Evolutionary conservation across 1,140 invertebrate genomes (phyloP), one percentile per base, ranked within the genome.

Genomic region (Brachionus asplanchnoidis): DNA sequence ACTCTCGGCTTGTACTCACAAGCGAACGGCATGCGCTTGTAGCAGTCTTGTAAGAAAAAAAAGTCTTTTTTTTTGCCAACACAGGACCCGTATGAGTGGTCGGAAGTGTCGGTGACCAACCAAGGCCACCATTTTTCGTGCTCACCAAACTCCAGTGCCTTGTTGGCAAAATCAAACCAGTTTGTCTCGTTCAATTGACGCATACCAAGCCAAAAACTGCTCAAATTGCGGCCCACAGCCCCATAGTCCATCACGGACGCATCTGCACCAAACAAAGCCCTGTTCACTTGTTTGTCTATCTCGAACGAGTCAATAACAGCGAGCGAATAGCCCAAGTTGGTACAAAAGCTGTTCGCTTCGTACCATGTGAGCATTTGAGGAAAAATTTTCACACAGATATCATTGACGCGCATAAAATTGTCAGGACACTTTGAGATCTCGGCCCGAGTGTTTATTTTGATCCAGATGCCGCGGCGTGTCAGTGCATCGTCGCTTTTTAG

Each of bases 101-200:
- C 1, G 3, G 42, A 26, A 23, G 8, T 77, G 23, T 77, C 73
- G 4, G 46, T 26, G 1, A 77, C 44, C 9, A 77, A 17, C 73
- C 73, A 77, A 50, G 73, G 73, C 73, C 73, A 77, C 73, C 73
- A 77, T 77, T 50, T 50, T 77, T 77, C 73, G 26, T 77, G 8
- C 7, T 11, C 3, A 7, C 42, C 11, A 53, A 77, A 77, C 9
- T 77, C 23, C 26, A 77, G 42, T 1, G 32, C 17, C 14, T 77
- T 28, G 5, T 77, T 77, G 23, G 8, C 46, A 20, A 50, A 26
- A 50, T 77, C 44, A 23, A 77, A 77, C 42, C 42, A 77, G 26
- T 77, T 77, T 50, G 73, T 77, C 14, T 46, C n/a, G 50, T 77
- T 77, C 23, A 77, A 46, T 12, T 77, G 73, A 26, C 44, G 17